Evolutionary conservation across 2,888 invertebrate species (phyloP), one percentile per base, ranked within the genome.

Genomic region (Yponomeuta evonymella): DNA sequence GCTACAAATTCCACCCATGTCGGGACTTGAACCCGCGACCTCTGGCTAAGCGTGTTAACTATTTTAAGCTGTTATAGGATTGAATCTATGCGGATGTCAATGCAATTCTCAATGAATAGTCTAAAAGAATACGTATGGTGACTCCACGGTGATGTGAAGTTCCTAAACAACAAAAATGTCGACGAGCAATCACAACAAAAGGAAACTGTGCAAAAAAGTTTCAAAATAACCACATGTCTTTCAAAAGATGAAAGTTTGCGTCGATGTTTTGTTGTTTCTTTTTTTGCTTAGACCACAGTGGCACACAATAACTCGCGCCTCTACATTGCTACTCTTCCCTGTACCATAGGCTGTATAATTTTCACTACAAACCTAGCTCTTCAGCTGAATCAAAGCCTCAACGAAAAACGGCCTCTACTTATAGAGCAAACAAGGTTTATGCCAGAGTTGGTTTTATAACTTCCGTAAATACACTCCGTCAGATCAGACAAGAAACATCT

Each of bases 401-500:
- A 5, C 8, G 51, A 15, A 58, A 58, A 15, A 58, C 15, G 15
- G 51, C 3, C 51, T 15, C 15, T 15, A 58, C 3, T 12, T 58
- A 15, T 58, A 58, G 51, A 58, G 15, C 15, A 58, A 58, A 58
- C 12, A 58, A 58, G 51, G 12, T 58, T 58, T 58, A 2, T 58
- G 15, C 12, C 12, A 58, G 51, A 58, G 51, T 58, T 58, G 51
- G 51, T 58, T 74, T 73, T 76, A 74, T 75, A 72, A 73, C 75
- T 71, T 73, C 73, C 71, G n/a, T 36, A 70, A 15, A 15, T 58
- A 58, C 15, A 5, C 4, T 58, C 3, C 51, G 15, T 58, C 15
- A 12, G 12, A 58, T 58, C 12, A 58, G 51, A 10, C 2, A 48
- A 69, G 51, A 30, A 8, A 51, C 29, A n/a, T 10, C 71, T 72